Evolutionary conservation across 2,888 invertebrate genomes (phyloP).

Genomic region (Drosophila multiciliata): DNA sequence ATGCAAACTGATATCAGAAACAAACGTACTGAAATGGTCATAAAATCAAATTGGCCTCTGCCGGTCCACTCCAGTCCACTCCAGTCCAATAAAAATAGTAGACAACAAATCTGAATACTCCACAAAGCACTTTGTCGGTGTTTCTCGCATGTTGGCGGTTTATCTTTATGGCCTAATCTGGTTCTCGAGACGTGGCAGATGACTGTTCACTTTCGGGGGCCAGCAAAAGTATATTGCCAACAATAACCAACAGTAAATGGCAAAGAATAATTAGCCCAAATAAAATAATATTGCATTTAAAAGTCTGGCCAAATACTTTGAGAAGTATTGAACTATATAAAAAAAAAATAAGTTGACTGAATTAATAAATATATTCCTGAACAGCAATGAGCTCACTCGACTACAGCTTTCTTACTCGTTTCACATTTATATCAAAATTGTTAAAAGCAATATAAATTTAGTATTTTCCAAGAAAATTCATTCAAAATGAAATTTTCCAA

Average conservation of each 20-base stretch:
- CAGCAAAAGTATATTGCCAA: slow-evolving; percentile 10
- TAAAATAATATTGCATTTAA: slow-evolving; percentile 41
- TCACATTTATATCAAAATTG: background rate
- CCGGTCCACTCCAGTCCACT: background rate
- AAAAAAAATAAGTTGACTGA: no score
- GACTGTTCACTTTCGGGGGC: slow-evolving; percentile 22
- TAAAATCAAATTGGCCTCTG: slow-evolving; percentile 69
- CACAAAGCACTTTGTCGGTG: slow-evolving; percentile 67
- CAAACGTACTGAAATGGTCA: slow-evolving; percentile 55
- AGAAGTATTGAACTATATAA: background rate
- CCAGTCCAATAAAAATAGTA: slow-evolving; percentile 63
- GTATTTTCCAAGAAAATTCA: background rate
- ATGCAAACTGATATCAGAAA: slow-evolving; percentile 63
- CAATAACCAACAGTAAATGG: slow-evolving; percentile 14
- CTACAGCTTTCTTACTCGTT: background rate
- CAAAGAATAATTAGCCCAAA: slow-evolving; percentile 37
- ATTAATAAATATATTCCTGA: background rate
- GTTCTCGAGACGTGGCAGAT: slow-evolving; percentile 45
- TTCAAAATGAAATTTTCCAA: background rate
- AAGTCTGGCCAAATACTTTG: background rate
- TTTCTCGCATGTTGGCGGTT: slow-evolving; percentile 45
- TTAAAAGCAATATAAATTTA: background rate
- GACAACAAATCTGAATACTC: slow-evolving; percentile 53
- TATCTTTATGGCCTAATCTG: slow-evolving; percentile 73
- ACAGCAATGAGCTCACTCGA: background rate